These are phyloP conservation scores for Anorthoa munda DNA, from an alignment of 2,888 invertebrate species.

Conservation along the genomic window DNA sequence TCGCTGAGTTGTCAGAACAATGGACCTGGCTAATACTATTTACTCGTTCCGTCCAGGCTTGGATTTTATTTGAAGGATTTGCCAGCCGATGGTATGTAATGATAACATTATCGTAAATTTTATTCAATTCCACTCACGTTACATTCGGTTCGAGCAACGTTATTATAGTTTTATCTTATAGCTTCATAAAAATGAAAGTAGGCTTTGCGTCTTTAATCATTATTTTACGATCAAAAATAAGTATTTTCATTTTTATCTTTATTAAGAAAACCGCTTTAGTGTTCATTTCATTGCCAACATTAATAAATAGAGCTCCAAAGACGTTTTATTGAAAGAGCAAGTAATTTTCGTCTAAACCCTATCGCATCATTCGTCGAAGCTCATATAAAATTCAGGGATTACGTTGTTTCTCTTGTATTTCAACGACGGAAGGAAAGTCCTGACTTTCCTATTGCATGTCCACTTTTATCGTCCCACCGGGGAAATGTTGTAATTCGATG, in stretches of 20 bases:
- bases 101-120: slow-evolving; percentile 77
- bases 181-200: slow-evolving; percentile 62
- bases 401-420: slow-evolving; percentile 64
- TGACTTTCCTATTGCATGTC: slow-evolving; percentile 66
- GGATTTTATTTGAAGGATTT: slow-evolving; percentile 74
- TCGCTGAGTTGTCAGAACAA: slow-evolving; percentile 78
- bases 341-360: slow-evolving; percentile 46
- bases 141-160: slow-evolving; percentile 40
- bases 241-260: slow-evolving; percentile 48
- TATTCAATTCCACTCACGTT: slow-evolving; percentile 75
- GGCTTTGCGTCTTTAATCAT: slow-evolving; percentile 41
- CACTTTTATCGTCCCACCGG: slow-evolving; percentile 71
- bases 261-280: slow-evolving; percentile 28
- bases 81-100: slow-evolving; percentile 71
- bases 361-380: slow-evolving; percentile 51
- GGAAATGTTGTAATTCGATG: slow-evolving; percentile 78
- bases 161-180: slow-evolving; percentile 59
- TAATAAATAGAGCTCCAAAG: slow-evolving; percentile 20
- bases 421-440: slow-evolving; percentile 62
- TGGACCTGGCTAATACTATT: slow-evolving; percentile 73
- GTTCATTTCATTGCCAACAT: slow-evolving; percentile 27
- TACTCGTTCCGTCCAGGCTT: slow-evolving; percentile 68
- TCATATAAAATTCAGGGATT: slow-evolving; percentile 69
- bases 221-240: slow-evolving; percentile 48
- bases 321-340: slow-evolving; percentile 49